Base-by-base conservation (phyloP, 2,888 invertebrate species). In the Teleiodes luculella region DNA sequence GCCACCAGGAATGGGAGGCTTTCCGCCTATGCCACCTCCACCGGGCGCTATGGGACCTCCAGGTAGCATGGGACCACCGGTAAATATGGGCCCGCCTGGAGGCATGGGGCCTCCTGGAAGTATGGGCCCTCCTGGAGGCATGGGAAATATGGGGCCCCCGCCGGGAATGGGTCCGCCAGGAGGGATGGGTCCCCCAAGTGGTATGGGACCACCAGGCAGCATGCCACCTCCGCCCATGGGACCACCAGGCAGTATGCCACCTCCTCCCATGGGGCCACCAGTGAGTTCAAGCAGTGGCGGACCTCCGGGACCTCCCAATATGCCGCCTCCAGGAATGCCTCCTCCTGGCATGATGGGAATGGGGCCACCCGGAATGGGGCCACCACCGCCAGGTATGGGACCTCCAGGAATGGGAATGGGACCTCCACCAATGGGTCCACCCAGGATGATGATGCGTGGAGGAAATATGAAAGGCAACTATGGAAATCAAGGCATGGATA, bases 11-110 rank as follows among this genome's bases (percentile, higher is more conserved):
- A 78, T 81, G 74, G 69, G 74, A 60, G 74, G 56, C 67, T 79
- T 79, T 63, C 76, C 80, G 1, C 74, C 76, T 37, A 80, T 81
- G 77, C 77, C 79, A 14, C 80, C 83, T n/a, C 79, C 83, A 18
- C 78, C 82, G 20, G 77, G 78, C 0, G 63, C 78, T 8, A 78
- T 79, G 71, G 77, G 71, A 0, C 66, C 75, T 11, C 76, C 74
- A 4, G 62, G 66, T 2, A 41, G 54, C 1, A 58, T 62, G 56
- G 56, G 54, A n/a, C 57, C 60, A 48, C 78, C 82, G 18, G 77
- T 78, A 1, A 63, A 77, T 5, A 78, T 79, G 71, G 76, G 71
- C 0, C 66, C 75, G 8, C 71, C 72, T 35, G 66, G 72, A 14
- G 73, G 72, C 0, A 77, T 78, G 73, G 80, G 66, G 5, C 72